Conservation (phyloP, 92 coral and sea anemone species). For the Siderastrea radians region DNA sequence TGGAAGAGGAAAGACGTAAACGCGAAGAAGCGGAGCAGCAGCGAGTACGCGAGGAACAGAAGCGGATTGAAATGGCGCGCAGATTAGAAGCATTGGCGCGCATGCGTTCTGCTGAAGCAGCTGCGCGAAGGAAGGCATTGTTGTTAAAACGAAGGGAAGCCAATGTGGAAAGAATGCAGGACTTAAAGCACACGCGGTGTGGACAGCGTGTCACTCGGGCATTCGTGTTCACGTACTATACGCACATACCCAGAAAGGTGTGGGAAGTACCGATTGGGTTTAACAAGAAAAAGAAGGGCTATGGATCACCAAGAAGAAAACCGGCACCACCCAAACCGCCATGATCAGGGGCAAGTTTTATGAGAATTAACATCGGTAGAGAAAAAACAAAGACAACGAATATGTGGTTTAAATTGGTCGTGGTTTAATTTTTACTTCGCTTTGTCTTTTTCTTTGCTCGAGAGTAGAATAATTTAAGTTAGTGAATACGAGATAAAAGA, state of each 20-base stretch:
- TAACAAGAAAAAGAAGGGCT: slow-evolving; percentile 85
- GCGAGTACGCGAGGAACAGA: slow-evolving; percentile 79
- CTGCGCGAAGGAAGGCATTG: slow-evolving; percentile 82
- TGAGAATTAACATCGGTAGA: background rate
- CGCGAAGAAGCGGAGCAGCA: slow-evolving; percentile 77
- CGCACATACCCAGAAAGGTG: slow-evolving; percentile 81
- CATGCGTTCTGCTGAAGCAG: slow-evolving; percentile 91
- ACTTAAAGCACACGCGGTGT: slow-evolving; percentile 79
- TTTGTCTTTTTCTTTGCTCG: too few relatives aligned
- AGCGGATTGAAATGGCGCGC: slow-evolving; percentile 87
- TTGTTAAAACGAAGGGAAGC: slow-evolving; percentile 85
- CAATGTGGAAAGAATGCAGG: slow-evolving; percentile 81
- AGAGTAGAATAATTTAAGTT: too few relatives aligned
- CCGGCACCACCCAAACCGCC: slow-evolving; percentile 54
- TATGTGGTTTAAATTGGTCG: background rate
- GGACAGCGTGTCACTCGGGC: slow-evolving; percentile 84
- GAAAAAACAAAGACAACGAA: background rate
- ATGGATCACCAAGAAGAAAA: slow-evolving; percentile 77
- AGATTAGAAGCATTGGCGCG: slow-evolving; percentile 91
- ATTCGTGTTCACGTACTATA: slow-evolving; percentile 81
- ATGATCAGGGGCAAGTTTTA: background rate
- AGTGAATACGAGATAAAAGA: too few relatives aligned
- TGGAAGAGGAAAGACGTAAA: slow-evolving; percentile 83
- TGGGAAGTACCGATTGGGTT: slow-evolving; percentile 93
- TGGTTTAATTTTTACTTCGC: too few relatives aligned